Evolutionary conservation across 2,113 vertebrate genomes (phyloP).

Genomic region (Cettia cetti): DNA sequence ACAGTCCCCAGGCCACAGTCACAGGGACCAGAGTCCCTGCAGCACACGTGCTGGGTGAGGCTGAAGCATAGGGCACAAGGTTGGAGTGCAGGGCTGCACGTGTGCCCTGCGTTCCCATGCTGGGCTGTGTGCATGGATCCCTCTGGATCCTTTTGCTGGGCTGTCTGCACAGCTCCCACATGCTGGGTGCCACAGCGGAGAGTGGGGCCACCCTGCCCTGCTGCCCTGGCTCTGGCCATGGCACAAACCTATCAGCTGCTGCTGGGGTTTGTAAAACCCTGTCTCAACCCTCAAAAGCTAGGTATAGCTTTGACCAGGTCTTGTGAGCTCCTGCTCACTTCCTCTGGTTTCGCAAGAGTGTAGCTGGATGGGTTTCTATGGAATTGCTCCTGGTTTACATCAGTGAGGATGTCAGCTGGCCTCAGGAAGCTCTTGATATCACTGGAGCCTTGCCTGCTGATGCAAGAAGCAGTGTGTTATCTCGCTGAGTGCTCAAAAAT

Average conservation of each 20-base stretch:
- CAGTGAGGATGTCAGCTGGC: constrained; percentile 33
- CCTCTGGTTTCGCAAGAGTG: neutral
- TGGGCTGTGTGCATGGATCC: neutral
- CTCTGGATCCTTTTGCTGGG: accelerated
- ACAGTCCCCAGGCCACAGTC: neutral
- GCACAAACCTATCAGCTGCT: neutral
- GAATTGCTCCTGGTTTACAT: constrained; percentile 31
- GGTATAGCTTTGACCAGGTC: neutral
- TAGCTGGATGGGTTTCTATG: neutral
- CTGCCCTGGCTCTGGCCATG: neutral
- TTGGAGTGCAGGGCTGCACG: accelerated
- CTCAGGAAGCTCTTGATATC: constrained; percentile 37
- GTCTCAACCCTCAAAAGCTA: neutral
- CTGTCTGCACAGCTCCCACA: accelerated
- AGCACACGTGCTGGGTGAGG: accelerated
- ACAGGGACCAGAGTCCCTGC: neutral
- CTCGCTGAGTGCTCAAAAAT: neutral
- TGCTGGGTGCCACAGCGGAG: accelerated
- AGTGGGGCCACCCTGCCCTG: accelerated
- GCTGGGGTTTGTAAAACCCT: neutral
- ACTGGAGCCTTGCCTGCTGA: constrained; percentile 35
- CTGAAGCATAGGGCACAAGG: accelerated
- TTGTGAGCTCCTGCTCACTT: neutral
- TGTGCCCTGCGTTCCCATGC: accelerated
- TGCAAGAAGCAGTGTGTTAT: constrained; percentile 45